Base-by-base conservation (phyloP, 2,797 vertebrate species). In the Thamnophis elegans region DNA sequence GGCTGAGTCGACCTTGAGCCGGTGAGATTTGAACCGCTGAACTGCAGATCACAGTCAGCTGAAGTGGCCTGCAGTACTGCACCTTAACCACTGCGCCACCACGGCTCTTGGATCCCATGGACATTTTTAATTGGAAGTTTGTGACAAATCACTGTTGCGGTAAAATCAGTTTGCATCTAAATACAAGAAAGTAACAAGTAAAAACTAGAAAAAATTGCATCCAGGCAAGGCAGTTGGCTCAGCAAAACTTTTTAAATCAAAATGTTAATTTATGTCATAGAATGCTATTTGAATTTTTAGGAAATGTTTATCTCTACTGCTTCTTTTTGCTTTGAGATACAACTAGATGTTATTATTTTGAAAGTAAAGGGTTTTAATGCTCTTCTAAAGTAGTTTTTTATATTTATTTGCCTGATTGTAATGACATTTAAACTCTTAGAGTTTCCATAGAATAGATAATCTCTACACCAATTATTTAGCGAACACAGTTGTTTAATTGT, bases 291-390 rank as follows among this genome's bases (percentile, higher is more conserved):
- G 62, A 10, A 78, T 90, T 92, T 10, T 90, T 62, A 85, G 22
- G 47, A 89, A 94, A 93, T 93, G 93, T 93, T 65, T 87, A 36
- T 4, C 54, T 93, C 82, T 28, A 65, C 87, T 22, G 88, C 92
- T 93, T 91, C 92, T 86, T 95, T 95, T 94, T 94, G n/a, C 82
- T 94, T 93, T 91, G 88, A 94, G 65, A 87, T 90, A 88, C 26
- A 4, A 56, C 47, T 59, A 91, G 78, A 87, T 53, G 0, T 54
- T 94, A 65, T 65, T 93, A 16, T 89, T 96, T 92, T 94, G 65
- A 92, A 93, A 91, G n/a, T 85, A 89, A 93, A 55, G 89, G 54
- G 85, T 65, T 14, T 92, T 85, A 95, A 32, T 60, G 7, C 54
- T 95, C 8, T 91, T 93, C 60, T 11, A 3, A 8, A 86, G 36